phyloP scores from a whole-genome alignment of 2,888 invertebrate species.

The Xestia rhomboidea region DNA sequence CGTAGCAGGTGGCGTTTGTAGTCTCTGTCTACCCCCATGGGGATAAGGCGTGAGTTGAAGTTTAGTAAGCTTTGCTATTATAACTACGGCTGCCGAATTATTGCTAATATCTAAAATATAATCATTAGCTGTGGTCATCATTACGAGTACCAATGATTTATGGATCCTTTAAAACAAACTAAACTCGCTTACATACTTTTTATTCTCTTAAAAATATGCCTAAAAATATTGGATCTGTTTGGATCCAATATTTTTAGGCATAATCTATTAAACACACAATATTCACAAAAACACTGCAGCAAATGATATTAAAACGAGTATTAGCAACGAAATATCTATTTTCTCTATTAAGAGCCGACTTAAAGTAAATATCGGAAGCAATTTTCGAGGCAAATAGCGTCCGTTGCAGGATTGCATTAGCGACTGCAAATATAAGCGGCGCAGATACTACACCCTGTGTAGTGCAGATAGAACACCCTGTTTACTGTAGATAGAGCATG shows the following conservation, averaged over 20 bases:
- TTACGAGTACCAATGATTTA: too few relatives aligned
- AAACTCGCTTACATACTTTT: background rate
- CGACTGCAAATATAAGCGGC: slow-evolving; percentile 63
- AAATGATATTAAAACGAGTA: background rate
- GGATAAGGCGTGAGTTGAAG: too few relatives aligned
- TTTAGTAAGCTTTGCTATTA: too few relatives aligned
- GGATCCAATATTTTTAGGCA: background rate
- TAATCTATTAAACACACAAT: background rate
- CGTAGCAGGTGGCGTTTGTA: too few relatives aligned
- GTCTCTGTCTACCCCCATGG: too few relatives aligned
- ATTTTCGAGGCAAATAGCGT: slow-evolving; percentile 74
- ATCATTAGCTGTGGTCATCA: too few relatives aligned
- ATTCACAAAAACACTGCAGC: background rate
- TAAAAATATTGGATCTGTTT: background rate
- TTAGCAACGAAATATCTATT: slow-evolving; percentile 36
- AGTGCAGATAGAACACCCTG: slow-evolving; percentile 42
- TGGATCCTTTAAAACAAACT: too few relatives aligned
- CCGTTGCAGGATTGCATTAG: slow-evolving; percentile 73
- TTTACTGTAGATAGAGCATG: slow-evolving; percentile 29
- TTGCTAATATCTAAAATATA: too few relatives aligned
- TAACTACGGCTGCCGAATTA: too few relatives aligned
- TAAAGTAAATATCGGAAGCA: slow-evolving; percentile 72
- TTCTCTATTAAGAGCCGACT: slow-evolving; percentile 44
- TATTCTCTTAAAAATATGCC: too few relatives aligned
- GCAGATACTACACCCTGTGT: slow-evolving; percentile 29